Evolutionary conservation across 1,140 invertebrate genomes (phyloP).

Genomic region (Cyclina sinensis): DNA sequence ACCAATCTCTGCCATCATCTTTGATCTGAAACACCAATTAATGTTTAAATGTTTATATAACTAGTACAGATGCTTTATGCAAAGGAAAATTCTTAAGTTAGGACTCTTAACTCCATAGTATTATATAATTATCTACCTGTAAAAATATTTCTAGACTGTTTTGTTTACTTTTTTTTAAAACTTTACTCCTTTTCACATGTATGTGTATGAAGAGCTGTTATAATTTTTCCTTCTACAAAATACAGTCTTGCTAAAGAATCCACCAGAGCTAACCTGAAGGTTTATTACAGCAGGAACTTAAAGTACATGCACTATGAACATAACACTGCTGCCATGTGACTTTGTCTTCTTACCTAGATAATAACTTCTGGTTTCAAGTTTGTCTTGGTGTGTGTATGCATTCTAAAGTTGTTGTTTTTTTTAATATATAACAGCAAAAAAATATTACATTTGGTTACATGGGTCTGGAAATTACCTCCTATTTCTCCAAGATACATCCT

Average conservation of each 20-base stretch:
- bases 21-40: constrained; percentile 47
- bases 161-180: background rate
- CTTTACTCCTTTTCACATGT: background rate
- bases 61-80: background rate
- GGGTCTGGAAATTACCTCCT: constrained; percentile 49
- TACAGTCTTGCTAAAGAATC: no score
- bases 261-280: no score
- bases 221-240: no score
- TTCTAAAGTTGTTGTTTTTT: background rate
- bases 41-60: background rate
- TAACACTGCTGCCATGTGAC: background rate
- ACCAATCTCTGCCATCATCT: constrained; percentile 67
- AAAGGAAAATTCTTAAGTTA: background rate
- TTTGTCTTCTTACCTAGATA: background rate
- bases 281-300: no score
- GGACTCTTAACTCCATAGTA: background rate
- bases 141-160: no score
- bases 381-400: no score
- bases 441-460: background rate
- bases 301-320: no score
- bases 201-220: no score
- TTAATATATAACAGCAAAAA: background rate
- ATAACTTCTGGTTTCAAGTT: background rate
- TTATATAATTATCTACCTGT: no score
- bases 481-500: constrained; percentile 59